phyloP scores from a whole-genome alignment of 2,797 vertebrate species.

The Propithecus deckenii region DNA sequence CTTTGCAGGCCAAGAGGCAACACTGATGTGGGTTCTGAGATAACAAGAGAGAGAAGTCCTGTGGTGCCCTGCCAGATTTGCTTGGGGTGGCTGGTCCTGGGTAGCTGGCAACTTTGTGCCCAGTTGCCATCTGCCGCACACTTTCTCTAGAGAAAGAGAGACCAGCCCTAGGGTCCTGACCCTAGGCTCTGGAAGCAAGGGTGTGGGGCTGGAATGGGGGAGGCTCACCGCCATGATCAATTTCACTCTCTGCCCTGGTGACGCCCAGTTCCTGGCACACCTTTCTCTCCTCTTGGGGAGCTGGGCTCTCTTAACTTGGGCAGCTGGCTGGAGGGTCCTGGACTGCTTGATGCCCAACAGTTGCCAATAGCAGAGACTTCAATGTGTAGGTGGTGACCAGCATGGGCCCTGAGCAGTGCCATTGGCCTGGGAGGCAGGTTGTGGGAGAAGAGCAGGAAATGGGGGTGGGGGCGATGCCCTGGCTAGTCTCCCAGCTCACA shows the following conservation, averaged over 20 bases:
- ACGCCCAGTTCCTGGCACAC: not conserved
- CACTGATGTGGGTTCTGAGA: not conserved
- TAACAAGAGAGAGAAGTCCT: not conserved
- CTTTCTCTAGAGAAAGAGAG: not conserved
- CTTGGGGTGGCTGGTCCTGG: not conserved
- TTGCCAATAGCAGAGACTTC: not conserved
- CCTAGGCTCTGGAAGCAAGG: not conserved
- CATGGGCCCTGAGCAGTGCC: not conserved
- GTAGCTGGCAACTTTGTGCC: not conserved
- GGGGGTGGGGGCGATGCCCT: not conserved
- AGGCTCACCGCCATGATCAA: not conserved
- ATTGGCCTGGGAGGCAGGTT: not conserved
- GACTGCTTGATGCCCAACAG: not conserved
- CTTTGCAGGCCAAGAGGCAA: not conserved
- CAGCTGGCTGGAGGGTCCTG: not conserved
- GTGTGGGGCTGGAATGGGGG: no score
- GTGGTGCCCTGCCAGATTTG: fast-evolving
- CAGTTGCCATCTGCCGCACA: not conserved
- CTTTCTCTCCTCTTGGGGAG: not conserved
- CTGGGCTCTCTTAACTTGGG: not conserved
- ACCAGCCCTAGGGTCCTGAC: not conserved
- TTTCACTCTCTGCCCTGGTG: not conserved
- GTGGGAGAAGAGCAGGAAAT: not conserved
- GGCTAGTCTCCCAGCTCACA: not conserved
- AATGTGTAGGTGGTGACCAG: not conserved